Percentiles rank a stretch among this genome's conserved stretches.
Evolutionary conservation across 2,888 invertebrate species (phyloP).

Genomic region (Pardosa pseudoannulata): DNA sequence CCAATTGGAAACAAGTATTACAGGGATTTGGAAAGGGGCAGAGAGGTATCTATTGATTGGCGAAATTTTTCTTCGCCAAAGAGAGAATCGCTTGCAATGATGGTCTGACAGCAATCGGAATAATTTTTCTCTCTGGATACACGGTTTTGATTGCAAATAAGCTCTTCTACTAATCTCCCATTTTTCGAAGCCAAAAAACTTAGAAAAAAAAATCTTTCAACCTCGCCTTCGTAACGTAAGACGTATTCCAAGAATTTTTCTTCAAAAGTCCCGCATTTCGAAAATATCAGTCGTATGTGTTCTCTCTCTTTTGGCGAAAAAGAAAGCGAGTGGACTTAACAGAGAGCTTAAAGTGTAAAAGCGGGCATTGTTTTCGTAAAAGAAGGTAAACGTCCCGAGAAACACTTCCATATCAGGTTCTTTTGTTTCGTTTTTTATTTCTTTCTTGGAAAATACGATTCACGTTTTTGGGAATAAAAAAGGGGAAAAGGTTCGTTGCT

Average conservation of each 20-base stretch:
- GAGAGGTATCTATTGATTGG: not conserved
- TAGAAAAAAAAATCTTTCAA: not conserved
- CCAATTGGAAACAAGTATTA: not conserved
- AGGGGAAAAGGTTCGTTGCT: too few species aligned
- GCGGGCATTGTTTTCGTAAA: not conserved
- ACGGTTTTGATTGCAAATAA: slow-evolving; percentile 15
- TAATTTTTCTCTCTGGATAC: slow-evolving; percentile 3
- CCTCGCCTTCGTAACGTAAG: not conserved
- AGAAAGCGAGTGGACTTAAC: slow-evolving; percentile 7
- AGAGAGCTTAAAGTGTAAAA: not conserved
- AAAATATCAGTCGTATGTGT: not conserved
- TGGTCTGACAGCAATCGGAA: not conserved
- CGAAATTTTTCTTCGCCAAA: not conserved
- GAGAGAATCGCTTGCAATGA: not conserved
- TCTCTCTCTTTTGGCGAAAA: not conserved
- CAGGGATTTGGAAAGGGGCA: too few species aligned
- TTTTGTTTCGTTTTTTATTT: not conserved
- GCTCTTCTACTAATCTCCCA: slow-evolving; percentile 6
- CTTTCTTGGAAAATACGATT: not conserved
- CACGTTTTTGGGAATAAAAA: not conserved
- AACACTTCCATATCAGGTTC: too few species aligned
- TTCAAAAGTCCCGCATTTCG: not conserved
- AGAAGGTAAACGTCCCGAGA: not conserved
- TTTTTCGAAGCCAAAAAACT: not conserved
- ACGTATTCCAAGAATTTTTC: not conserved